Conservation (phyloP, 2,888 invertebrate species). For the Strigamia crassipes region DNA sequence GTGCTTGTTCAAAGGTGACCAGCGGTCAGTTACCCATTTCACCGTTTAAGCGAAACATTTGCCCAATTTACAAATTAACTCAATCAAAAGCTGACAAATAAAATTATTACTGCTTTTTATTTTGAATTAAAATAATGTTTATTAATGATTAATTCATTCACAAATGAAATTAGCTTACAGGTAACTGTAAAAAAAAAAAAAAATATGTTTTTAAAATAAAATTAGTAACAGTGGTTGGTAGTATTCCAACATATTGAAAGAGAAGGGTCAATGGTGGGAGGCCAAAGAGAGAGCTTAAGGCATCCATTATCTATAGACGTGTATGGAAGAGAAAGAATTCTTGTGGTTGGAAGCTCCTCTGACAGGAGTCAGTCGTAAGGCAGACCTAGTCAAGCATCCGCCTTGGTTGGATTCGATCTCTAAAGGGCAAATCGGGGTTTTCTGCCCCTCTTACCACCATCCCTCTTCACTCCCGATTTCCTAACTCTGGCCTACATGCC, state of each 20-base stretch:
- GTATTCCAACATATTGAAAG: not conserved
- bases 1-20: not conserved
- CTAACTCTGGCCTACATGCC: conserved; percentile 21
- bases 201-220: not conserved
- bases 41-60: not conserved
- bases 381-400: conserved; percentile 3
- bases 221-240: not conserved
- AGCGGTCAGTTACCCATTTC: not conserved
- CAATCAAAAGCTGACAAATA: too few relatives aligned
- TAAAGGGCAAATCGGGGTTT: conserved; percentile 11
- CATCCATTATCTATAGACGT: not conserved
- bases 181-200: not conserved
- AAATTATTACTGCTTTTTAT: too few relatives aligned
- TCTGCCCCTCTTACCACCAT: not conserved
- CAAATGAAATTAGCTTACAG: too few relatives aligned
- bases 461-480: not conserved
- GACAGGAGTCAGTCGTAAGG: conserved; percentile 4
- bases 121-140: too few relatives aligned
- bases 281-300: not conserved
- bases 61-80: not conserved
- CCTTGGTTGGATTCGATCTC: not conserved
- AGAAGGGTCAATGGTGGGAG: not conserved
- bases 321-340: conserved; percentile 2
- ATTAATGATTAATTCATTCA: too few relatives aligned
- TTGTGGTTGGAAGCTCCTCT: conserved; percentile 2